phyloP scores from a whole-genome alignment of 92 coral and sea anemone species.

The Zoanthus gigantus region DNA sequence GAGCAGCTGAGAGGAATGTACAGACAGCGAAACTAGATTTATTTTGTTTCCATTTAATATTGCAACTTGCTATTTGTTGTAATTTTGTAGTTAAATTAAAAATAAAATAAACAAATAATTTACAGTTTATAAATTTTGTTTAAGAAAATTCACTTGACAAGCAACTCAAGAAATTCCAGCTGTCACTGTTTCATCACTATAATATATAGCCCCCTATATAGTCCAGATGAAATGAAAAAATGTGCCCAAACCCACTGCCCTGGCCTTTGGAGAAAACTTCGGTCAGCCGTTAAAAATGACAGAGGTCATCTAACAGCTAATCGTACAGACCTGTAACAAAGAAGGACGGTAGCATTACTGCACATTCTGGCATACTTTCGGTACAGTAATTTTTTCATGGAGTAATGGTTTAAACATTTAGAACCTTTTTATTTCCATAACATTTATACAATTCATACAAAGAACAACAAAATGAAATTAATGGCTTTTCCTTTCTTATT shows the following conservation, averaged over 20 bases:
- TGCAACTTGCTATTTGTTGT: too few species aligned
- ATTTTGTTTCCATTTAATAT: too few species aligned
- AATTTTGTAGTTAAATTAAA: too few species aligned
- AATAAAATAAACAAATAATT: background rate
- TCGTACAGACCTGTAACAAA: slow-evolving; percentile 36
- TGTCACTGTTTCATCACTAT: slow-evolving; percentile 33
- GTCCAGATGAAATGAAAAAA: slow-evolving; percentile 23
- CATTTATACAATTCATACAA: too few species aligned
- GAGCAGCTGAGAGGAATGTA: too few species aligned
- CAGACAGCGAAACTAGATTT: too few species aligned
- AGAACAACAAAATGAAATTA: too few species aligned
- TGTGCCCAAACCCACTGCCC: slow-evolving; percentile 38
- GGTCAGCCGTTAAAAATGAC: slow-evolving; percentile 30
- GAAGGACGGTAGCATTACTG: slow-evolving; percentile 44
- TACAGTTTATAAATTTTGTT: background rate
- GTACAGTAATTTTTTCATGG: background rate
- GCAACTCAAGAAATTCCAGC: slow-evolving; percentile 39
- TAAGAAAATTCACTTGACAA: slow-evolving; percentile 12
- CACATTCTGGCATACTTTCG: slow-evolving; percentile 46
- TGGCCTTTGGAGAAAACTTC: slow-evolving; percentile 51
- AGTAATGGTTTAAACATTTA: too few species aligned
- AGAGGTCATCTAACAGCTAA: slow-evolving; percentile 9
- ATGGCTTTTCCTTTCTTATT: too few species aligned
- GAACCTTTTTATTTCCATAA: too few species aligned
- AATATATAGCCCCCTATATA: slow-evolving; percentile 7